These are phyloP conservation scores for Thaleichthys pacificus DNA, from an alignment of 2,797 vertebrate genomes.

Conservation along the genomic window DNA sequence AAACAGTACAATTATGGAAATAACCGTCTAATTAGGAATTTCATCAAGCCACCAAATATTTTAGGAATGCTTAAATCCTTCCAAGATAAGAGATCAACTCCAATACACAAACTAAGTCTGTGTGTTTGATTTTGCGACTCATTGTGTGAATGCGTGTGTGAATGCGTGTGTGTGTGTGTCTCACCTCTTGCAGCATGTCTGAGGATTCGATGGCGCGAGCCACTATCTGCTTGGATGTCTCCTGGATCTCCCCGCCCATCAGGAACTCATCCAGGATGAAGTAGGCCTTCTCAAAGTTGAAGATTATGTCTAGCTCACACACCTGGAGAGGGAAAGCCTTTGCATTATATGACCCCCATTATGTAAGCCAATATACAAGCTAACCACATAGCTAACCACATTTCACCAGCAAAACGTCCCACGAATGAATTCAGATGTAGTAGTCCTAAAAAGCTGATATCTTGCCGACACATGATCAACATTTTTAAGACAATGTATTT, in stretches of 20 bases:
- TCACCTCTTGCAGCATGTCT: slow-evolving; percentile 98
- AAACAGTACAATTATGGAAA: not conserved
- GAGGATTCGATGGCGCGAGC: slow-evolving; percentile 90
- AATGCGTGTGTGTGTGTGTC: slow-evolving; percentile 29
- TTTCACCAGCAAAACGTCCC: too few relatives aligned
- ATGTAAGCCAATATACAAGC: too few relatives aligned
- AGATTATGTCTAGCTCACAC: slow-evolving; percentile 97
- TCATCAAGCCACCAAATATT: not conserved
- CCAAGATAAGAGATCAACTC: not conserved
- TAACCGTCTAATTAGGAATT: not conserved
- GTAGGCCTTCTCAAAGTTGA: slow-evolving; percentile 99
- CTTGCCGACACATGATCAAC: too few relatives aligned
- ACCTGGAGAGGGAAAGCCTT: slow-evolving; percentile 73
- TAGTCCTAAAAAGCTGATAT: not conserved
- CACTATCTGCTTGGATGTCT: slow-evolving; percentile 92
- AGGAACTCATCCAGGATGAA: slow-evolving; percentile 98
- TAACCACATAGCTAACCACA: too few relatives aligned
- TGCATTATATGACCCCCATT: not conserved
- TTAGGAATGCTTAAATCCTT: not conserved
- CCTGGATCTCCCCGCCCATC: slow-evolving; percentile 93
- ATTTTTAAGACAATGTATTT: too few relatives aligned
- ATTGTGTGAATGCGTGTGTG: not conserved
- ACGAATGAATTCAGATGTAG: not conserved
- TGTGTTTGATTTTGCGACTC: not conserved
- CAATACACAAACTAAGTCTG: not conserved